Evolutionary conservation across 2,888 invertebrate genomes (phyloP).

Genomic region (Heterodera filipjevi): DNA sequence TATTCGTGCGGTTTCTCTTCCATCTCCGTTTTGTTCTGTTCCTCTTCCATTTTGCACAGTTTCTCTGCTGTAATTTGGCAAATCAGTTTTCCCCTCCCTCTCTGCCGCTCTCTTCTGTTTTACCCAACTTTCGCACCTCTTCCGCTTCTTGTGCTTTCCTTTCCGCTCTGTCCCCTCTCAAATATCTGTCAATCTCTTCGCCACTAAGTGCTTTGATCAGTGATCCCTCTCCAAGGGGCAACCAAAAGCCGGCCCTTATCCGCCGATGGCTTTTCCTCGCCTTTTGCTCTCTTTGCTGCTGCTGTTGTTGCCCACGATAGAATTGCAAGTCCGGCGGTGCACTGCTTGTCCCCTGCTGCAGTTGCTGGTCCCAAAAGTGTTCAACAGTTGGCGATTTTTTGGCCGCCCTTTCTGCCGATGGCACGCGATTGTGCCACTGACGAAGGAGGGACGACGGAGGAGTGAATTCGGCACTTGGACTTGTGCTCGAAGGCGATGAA

Average conservation of each 20-base stretch:
- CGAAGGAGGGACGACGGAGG: neutral
- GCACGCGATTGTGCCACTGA: neutral
- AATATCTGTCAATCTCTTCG: slow-evolving; percentile 27
- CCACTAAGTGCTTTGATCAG: slow-evolving; percentile 42
- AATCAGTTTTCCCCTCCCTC: neutral
- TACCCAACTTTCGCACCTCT: slow-evolving; percentile 30
- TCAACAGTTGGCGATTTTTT: slow-evolving; percentile 24
- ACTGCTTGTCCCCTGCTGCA: slow-evolving; percentile 12
- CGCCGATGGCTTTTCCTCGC: slow-evolving; percentile 10
- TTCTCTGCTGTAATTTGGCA: slow-evolving; percentile 19
- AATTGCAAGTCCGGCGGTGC: slow-evolving; percentile 17
- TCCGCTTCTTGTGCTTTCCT: slow-evolving; percentile 20
- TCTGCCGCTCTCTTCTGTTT: slow-evolving; percentile 18
- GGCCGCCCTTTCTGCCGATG: neutral
- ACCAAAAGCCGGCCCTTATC: slow-evolving; percentile 42
- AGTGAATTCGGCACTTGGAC: slow-evolving; percentile 6
- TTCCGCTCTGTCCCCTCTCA: slow-evolving; percentile 10
- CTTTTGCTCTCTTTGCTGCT: neutral
- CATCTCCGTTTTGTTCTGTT: slow-evolving; percentile 17
- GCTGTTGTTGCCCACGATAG: neutral
- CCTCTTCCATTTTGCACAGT: slow-evolving; percentile 31
- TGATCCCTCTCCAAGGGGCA: slow-evolving; percentile 42
- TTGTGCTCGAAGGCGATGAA: neutral
- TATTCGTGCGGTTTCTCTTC: slow-evolving; percentile 30
- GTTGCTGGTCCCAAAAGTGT: slow-evolving; percentile 7